Base-by-base conservation (phyloP, 2,113 vertebrate genomes). In the Turnix velox region DNA sequence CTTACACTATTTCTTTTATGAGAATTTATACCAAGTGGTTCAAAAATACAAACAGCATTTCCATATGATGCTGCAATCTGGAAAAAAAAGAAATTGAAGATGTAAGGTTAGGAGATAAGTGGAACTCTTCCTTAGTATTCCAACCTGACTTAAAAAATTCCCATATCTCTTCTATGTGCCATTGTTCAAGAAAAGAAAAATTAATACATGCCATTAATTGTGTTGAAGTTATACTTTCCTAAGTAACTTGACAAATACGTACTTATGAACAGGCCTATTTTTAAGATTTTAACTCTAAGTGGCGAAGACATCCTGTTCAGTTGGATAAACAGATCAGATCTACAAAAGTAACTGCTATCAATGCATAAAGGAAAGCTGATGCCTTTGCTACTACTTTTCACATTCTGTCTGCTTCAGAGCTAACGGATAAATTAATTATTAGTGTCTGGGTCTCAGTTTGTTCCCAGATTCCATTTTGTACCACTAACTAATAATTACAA, bases 51-150 rank as follows among this genome's bases (percentile, higher is more conserved):
- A 95, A 99, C 99, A 75, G 99, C 99, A 79, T 99, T 99, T 96
- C 99, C 99, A 66, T 99, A 99, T 40, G 99, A 99, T 5, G 99
- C 99, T 93, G 99, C 99, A 92, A 99, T 99, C 99, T 99, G 96
- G 96, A 98, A 97, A 96, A 95, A 82, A 35, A 66, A 24, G 12
- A 22, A 23, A 25, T 8, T 43, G 40, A 96, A 97, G 35, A 51
- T 57, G 35, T 72, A 79, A 87, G 42, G 27, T 75, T 40, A 85
- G 67, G 81, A 90, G 74, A 11, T 54, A 59, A 61, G 20, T 23
- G 51, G 65, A 93, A 84, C 67, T 2, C 6, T 33, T 66, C 24
- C 49, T 33, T 35, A 89, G 10, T 92, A 83, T 81, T 73, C 37
- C 67, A 57, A 58, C 65, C 58, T 7, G 93, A 28, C 33, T 40